These are phyloP conservation scores for Lamprologus callipterus DNA, from an alignment of 2,113 vertebrate species.

Conservation along the genomic window DNA sequence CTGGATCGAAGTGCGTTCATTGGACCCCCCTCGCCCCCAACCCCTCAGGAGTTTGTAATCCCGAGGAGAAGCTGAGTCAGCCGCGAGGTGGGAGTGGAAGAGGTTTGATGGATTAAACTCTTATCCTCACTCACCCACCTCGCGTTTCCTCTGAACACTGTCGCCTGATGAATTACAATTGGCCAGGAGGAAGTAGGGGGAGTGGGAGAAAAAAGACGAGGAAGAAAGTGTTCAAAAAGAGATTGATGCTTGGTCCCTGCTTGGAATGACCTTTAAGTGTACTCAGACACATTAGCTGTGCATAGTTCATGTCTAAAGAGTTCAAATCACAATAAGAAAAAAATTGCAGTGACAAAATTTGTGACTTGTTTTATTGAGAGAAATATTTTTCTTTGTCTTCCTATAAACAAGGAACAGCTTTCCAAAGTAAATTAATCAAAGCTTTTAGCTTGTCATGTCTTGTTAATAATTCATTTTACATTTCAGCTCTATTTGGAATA, in stretches of 20 bases:
- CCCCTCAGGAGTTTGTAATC: conserved; percentile 41
- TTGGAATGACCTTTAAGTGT: conserved; percentile 3
- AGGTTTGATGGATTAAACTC: conserved; percentile 66
- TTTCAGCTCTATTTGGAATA: neutral
- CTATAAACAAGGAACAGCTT: neutral
- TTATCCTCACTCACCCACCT: conserved; percentile 46
- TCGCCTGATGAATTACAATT: conserved; percentile 50
- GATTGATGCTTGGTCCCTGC: conserved; percentile 3
- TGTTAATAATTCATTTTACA: neutral
- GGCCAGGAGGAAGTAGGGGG: conserved; percentile 2
- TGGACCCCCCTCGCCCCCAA: neutral
- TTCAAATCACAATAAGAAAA: neutral
- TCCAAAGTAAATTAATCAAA: neutral
- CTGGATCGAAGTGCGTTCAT: neutral
- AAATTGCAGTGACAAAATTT: neutral
- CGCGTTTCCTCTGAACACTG: conserved; percentile 7
- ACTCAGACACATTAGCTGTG: neutral
- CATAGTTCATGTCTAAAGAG: neutral
- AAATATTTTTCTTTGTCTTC: neutral
- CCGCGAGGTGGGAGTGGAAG: conserved; percentile 23
- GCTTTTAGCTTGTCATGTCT: neutral
- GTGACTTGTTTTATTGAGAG: neutral
- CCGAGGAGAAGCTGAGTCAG: conserved; percentile 56
- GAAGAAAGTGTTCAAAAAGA: conserved; percentile 12
- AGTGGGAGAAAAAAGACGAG: neutral